A percentile compares a stretch with the other conserved stretches of the same genome.
These are phyloP conservation scores for Pogonomyrmex barbatus DNA, from an alignment of 1,140 invertebrate genomes.

Conservation along the genomic window DNA sequence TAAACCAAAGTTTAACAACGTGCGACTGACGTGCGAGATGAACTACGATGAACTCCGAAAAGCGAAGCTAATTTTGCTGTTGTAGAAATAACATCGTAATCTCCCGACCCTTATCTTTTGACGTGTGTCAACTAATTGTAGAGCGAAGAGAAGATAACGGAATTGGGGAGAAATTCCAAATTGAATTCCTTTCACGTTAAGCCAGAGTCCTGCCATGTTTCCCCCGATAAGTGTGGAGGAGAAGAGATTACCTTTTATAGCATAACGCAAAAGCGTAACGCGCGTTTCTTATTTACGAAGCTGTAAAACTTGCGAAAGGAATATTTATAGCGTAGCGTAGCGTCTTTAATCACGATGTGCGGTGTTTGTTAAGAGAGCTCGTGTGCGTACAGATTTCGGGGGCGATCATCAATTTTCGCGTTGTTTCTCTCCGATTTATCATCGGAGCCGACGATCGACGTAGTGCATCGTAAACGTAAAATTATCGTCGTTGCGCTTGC, in stretches of 20 bases:
- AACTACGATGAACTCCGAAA: conserved; percentile 23
- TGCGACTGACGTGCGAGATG: conserved; percentile 15
- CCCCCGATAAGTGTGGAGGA: conserved; percentile 30
- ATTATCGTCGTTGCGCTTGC: conserved; percentile 2
- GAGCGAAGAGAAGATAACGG: background rate
- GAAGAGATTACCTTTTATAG: conserved; percentile 16
- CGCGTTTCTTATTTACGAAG: conserved; percentile 58
- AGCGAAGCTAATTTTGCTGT: conserved; percentile 18
- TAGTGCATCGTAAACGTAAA: conserved; percentile 8
- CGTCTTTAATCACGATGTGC: conserved; percentile 38
- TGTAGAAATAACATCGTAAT: conserved; percentile 34
- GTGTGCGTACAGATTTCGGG: conserved; percentile 3
- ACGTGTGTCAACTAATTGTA: conserved; percentile 23
- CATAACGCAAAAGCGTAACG: conserved; percentile 17
- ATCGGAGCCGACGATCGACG: conserved; percentile 1
- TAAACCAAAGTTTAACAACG: conserved; percentile 43
- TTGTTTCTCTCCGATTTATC: conserved; percentile 39
- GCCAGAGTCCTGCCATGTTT: conserved; percentile 41
- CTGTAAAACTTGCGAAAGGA: conserved; percentile 27
- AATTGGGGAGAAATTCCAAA: background rate
- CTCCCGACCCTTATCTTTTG: conserved; percentile 20
- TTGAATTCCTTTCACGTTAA: conserved; percentile 33
- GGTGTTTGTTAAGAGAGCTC: conserved; percentile 19
- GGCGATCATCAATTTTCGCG: conserved; percentile 39
- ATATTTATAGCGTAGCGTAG: conserved; percentile 50